Conservation (phyloP, 1,140 invertebrate species). For the Drosophila bocqueti region DNA sequence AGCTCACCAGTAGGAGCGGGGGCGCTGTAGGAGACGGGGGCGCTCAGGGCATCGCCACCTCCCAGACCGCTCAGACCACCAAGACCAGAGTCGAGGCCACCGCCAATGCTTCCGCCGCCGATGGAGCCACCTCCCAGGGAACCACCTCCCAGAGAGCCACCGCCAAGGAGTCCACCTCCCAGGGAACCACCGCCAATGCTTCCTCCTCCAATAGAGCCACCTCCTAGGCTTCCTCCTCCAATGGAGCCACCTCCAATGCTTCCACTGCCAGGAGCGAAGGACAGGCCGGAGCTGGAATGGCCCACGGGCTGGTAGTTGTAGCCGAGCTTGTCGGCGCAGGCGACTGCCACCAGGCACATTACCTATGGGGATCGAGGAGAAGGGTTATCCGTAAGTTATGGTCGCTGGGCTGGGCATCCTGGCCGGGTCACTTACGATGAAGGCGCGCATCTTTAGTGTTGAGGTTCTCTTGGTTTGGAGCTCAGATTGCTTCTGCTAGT, state of each 20-base stretch:
- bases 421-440: conserved; percentile 66
- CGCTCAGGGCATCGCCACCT: conserved; percentile 35
- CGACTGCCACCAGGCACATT: conserved; percentile 73
- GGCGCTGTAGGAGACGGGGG: conserved; percentile 39
- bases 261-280: conserved; percentile 61
- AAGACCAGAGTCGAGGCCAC: conserved; percentile 23
- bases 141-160: conserved; percentile 30
- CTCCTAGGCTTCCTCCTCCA: conserved; percentile 23
- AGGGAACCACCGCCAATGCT: conserved; percentile 26
- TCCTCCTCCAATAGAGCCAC: conserved; percentile 22
- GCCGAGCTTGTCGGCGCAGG: conserved; percentile 78
- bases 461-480: conserved; percentile 69
- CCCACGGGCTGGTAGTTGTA: conserved; percentile 80
- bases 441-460: conserved; percentile 71
- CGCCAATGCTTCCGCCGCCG: conserved; percentile 21
- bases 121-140: neutral
- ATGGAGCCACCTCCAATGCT: conserved; percentile 32
- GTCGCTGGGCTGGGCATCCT: neutral
- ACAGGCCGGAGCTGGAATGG: conserved; percentile 67
- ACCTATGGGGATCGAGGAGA: conserved; percentile 34
- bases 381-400: conserved; percentile 35
- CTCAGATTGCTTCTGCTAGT: conserved; percentile 66
- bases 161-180: conserved; percentile 32
- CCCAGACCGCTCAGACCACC: conserved; percentile 43
- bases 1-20: too few species aligned